Evolutionary conservation across 1,140 invertebrate genomes (phyloP).

Genomic region (Pinna nobilis): DNA sequence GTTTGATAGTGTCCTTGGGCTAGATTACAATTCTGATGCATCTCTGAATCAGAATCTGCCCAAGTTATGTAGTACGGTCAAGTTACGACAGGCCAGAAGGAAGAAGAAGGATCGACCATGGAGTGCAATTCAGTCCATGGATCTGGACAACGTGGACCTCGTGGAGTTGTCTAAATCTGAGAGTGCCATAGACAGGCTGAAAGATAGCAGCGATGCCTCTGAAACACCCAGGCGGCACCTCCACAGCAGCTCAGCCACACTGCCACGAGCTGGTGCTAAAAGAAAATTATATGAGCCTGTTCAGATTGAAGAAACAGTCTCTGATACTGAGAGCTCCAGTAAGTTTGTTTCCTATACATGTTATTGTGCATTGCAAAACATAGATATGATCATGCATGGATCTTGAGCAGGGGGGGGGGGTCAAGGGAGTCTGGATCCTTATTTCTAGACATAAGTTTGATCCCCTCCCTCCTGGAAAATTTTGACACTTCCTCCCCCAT

Average conservation of each 20-base stretch:
- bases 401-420: too few species aligned
- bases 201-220: slow-evolving; percentile 14
- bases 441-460: too few species aligned
- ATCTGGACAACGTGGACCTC: slow-evolving; percentile 25
- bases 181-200: slow-evolving; percentile 33
- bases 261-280: slow-evolving; percentile 40
- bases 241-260: slow-evolving; percentile 15
- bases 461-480: too few species aligned
- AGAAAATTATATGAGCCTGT: slow-evolving; percentile 34
- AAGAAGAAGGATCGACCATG: slow-evolving; percentile 42
- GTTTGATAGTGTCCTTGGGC: slow-evolving; percentile 40
- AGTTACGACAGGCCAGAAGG: slow-evolving; percentile 31
- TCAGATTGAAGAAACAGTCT: slow-evolving; percentile 9
- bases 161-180: slow-evolving; percentile 40
- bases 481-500: too few species aligned
- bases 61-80: slow-evolving; percentile 35
- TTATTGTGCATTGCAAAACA: too few species aligned
- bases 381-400: too few species aligned
- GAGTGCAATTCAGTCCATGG: slow-evolving; percentile 40
- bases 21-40: slow-evolving; percentile 43
- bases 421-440: too few species aligned
- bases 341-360: too few species aligned
- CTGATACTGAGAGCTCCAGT: slow-evolving; percentile 32
- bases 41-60: slow-evolving; percentile 31
- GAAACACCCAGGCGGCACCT: slow-evolving; percentile 16